Conservation (phyloP, 2,888 invertebrate genomes). For the Atrina japonica region DNA sequence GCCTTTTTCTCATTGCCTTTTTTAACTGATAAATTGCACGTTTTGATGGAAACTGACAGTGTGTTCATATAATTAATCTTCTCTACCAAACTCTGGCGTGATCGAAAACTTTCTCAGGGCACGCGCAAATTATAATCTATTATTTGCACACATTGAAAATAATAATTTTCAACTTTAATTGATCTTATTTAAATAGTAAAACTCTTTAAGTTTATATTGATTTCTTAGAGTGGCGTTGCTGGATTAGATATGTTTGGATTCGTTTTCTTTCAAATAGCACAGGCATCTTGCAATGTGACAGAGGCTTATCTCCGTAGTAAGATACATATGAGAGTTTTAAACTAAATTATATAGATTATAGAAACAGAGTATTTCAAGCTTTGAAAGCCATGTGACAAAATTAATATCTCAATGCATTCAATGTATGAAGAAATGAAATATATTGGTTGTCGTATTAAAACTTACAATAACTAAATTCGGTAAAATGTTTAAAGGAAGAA, state of each 20-base stretch:
- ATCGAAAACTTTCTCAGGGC: conserved; percentile 6
- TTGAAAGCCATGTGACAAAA: too few species aligned
- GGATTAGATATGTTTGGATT: conserved; percentile 3
- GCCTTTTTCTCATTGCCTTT: conserved; percentile 11
- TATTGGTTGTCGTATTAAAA: too few species aligned
- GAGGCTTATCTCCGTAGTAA: too few species aligned
- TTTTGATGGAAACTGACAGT: conserved; percentile 17
- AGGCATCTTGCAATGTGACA: too few species aligned
- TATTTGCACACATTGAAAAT: conserved; percentile 15
- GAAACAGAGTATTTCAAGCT: too few species aligned
- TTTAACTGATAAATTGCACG: conserved; percentile 18
- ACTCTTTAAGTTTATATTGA: neutral
- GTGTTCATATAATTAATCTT: conserved; percentile 17
- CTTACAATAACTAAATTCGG: too few species aligned
- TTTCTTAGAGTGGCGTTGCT: neutral
- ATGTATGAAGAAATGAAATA: too few species aligned
- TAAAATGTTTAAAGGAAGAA: too few species aligned
- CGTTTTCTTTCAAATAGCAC: too few species aligned
- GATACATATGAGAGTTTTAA: too few species aligned
- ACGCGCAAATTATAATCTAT: conserved; percentile 27
- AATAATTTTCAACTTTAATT: neutral
- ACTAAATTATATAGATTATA: too few species aligned
- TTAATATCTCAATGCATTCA: too few species aligned
- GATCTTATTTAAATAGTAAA: neutral
- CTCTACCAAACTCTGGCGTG: conserved; percentile 13